Percentiles rank a stretch among this genome's conserved stretches.
Evolutionary conservation across 2,797 vertebrate genomes (phyloP).

Genomic region (Phalanger gymnotis): DNA sequence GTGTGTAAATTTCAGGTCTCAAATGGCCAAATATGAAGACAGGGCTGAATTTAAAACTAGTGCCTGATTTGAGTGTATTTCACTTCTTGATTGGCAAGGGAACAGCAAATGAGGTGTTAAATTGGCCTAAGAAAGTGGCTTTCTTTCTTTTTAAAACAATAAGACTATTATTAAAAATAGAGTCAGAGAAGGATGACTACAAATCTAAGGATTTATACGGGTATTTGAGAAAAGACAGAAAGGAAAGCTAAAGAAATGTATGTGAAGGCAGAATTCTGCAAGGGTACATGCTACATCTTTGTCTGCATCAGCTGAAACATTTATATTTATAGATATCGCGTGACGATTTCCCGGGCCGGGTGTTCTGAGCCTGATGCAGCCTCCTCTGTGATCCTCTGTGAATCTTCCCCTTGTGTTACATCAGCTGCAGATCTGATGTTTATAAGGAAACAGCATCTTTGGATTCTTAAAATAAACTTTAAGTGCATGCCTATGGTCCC

Average conservation of each 20-base stretch:
- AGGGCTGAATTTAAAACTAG: conserved; percentile 81
- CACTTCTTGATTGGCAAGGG: conserved; percentile 80
- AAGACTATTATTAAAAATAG: conserved; percentile 64
- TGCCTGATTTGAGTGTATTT: conserved; percentile 81
- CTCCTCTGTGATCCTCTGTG: neutral
- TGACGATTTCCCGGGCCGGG: conserved; percentile 23
- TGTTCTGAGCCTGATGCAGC: conserved; percentile 5
- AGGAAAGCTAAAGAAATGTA: neutral
- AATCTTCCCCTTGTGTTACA: neutral
- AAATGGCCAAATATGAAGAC: conserved; percentile 76
- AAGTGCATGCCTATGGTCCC: conserved; percentile 14
- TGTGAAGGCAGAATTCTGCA: conserved; percentile 59
- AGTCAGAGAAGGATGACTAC: conserved; percentile 17
- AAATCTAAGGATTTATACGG: conserved; percentile 65
- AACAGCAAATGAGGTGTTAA: conserved; percentile 79
- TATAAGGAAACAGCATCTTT: conserved; percentile 69
- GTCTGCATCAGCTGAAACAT: conserved; percentile 68
- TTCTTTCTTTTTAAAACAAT: conserved; percentile 74
- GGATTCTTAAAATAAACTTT: conserved; percentile 53
- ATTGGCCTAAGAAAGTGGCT: conserved; percentile 66
- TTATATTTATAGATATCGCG: conserved; percentile 65
- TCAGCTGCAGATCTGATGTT: conserved; percentile 64
- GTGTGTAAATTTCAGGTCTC: conserved; percentile 85
- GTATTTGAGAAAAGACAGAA: conserved; percentile 57
- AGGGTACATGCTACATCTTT: conserved; percentile 49